Evolutionary conservation across 2,113 vertebrate genomes (phyloP).

Genomic region (Notarius quadriscutis): DNA sequence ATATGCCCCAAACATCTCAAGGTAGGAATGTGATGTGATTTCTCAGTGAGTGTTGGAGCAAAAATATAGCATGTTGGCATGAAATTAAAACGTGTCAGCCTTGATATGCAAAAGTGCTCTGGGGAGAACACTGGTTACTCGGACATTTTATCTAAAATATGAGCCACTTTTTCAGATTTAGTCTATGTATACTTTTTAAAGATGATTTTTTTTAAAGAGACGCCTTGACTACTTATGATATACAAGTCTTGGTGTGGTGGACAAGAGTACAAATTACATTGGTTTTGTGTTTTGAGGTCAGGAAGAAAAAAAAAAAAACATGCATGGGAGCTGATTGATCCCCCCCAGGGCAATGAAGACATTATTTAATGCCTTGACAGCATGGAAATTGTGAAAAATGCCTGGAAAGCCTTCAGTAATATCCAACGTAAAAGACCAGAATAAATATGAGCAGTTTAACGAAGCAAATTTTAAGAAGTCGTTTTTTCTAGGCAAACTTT

Average conservation of each 20-base stretch:
- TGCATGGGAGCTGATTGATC: not conserved
- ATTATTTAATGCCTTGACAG: conserved; percentile 9
- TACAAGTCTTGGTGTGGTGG: not conserved
- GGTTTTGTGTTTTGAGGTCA: conserved; percentile 12
- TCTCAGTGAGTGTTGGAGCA: too few relatives aligned
- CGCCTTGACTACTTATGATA: conserved; percentile 5
- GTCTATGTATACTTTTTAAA: conserved; percentile 25
- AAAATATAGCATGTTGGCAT: too few relatives aligned
- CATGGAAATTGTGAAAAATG: not conserved
- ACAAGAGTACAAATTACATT: not conserved
- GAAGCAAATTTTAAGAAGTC: not conserved
- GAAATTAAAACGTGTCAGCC: too few relatives aligned
- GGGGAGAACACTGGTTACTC: too few relatives aligned
- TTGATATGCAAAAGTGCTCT: too few relatives aligned
- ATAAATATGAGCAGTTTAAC: conserved; percentile 1
- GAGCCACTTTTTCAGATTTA: not conserved
- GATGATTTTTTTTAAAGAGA: not conserved
- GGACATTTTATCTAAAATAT: not conserved
- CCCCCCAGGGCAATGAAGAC: not conserved
- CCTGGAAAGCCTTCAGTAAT: not conserved
- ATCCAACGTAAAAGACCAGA: not conserved
- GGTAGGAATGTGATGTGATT: too few relatives aligned
- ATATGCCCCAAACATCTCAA: too few relatives aligned
- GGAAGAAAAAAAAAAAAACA: not conserved
- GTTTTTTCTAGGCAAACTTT: conserved; percentile 5